Conservation (phyloP, 2,113 vertebrate genomes). For the Phycodurus eques region DNA sequence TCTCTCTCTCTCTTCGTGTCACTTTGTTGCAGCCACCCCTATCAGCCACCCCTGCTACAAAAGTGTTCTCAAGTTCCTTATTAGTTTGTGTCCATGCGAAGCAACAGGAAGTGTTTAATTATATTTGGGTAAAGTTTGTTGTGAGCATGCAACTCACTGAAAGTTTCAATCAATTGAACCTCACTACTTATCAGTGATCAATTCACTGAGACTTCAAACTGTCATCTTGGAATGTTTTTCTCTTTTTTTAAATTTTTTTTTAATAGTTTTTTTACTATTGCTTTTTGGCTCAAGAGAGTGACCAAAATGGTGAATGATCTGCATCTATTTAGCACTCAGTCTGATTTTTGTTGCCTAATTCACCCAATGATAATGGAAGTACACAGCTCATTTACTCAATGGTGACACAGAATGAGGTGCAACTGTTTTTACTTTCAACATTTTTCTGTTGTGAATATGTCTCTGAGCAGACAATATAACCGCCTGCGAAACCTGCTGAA, state of each 20-base stretch:
- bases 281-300: not conserved
- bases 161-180: no score
- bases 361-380: not conserved
- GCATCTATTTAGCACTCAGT: not conserved
- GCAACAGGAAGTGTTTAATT: no score
- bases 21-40: no score
- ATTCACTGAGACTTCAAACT: not conserved
- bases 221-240: not conserved
- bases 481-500: conserved; percentile 82
- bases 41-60: no score
- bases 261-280: not conserved
- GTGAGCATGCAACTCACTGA: no score
- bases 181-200: no score
- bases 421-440: not conserved
- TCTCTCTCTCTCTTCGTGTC: no score
- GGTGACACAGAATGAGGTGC: not conserved
- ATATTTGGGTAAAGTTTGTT: no score
- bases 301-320: not conserved
- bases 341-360: not conserved
- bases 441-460: not conserved
- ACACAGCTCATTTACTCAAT: not conserved
- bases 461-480: conserved; percentile 80
- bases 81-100: no score
- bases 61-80: no score
- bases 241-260: no score